Conservation (phyloP, 2,113 vertebrate species). For the Morphnarchus princeps region DNA sequence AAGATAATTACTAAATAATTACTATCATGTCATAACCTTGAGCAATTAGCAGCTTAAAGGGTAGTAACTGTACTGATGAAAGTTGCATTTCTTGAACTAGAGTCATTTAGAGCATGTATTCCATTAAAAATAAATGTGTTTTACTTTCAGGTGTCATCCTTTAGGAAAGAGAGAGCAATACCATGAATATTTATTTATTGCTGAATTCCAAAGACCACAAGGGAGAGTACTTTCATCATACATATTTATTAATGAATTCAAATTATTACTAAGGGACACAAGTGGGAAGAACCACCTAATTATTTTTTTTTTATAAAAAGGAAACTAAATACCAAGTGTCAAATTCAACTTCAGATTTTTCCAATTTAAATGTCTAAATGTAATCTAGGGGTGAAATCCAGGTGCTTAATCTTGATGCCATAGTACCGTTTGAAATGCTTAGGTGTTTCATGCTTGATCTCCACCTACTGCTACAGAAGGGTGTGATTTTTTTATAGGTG, state of each 20-base stretch:
- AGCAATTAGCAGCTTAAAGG: neutral
- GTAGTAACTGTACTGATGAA: neutral
- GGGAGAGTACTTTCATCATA: neutral
- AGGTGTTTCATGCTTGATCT: neutral
- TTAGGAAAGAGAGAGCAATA: neutral
- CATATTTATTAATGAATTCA: neutral
- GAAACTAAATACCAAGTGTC: neutral
- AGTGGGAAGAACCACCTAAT: neutral
- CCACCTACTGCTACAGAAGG: neutral
- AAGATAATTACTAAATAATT: neutral
- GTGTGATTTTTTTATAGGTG: neutral
- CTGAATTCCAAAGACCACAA: neutral
- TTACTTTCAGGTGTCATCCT: neutral
- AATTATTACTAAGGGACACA: neutral
- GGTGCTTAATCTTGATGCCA: neutral
- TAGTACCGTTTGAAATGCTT: neutral
- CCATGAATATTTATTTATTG: neutral
- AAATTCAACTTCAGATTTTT: neutral
- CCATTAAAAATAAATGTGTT: neutral
- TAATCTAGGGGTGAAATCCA: neutral
- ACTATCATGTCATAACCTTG: neutral
- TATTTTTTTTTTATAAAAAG: neutral
- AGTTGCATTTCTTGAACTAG: neutral
- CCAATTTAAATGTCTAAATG: neutral
- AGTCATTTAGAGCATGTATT: neutral